Evolutionary conservation across 2,888 invertebrate genomes (phyloP).

Genomic region (Lochmaea crataegi): DNA sequence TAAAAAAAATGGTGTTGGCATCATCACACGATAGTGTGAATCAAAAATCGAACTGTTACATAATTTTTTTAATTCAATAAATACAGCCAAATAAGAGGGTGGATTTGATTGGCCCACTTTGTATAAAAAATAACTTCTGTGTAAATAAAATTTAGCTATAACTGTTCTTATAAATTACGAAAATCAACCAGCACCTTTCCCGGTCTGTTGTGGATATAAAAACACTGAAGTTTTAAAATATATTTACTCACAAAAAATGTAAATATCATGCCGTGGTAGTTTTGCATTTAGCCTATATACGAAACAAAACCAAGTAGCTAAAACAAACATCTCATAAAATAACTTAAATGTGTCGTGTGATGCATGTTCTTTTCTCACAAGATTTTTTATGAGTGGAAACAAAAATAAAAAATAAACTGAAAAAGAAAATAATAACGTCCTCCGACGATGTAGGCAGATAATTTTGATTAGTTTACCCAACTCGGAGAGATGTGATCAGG

Average conservation of each 20-base stretch:
- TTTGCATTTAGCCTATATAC: background rate
- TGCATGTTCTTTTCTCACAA: constrained; percentile 37
- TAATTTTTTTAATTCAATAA: too few species aligned
- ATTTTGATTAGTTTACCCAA: constrained; percentile 58
- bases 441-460: constrained; percentile 59
- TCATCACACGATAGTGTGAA: too few species aligned
- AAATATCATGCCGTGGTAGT: background rate
- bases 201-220: too few species aligned
- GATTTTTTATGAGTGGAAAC: constrained; percentile 50
- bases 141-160: too few species aligned
- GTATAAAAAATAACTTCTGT: too few species aligned
- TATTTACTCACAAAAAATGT: background rate
- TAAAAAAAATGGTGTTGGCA: too few species aligned
- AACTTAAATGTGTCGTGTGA: constrained; percentile 20
- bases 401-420: constrained; percentile 46
- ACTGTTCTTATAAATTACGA: background rate
- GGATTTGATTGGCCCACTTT: too few species aligned
- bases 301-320: constrained; percentile 13
- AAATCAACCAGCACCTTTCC: background rate
- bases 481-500: constrained; percentile 57
- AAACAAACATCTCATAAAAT: constrained; percentile 25
- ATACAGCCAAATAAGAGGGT: too few species aligned
- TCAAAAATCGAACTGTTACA: too few species aligned
- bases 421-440: constrained; percentile 50
- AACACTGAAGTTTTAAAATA: background rate